Evolutionary conservation across 2,888 invertebrate species (phyloP), one percentile per base, ranked within the genome.

Genomic region (Monoplex corrugatus): DNA sequence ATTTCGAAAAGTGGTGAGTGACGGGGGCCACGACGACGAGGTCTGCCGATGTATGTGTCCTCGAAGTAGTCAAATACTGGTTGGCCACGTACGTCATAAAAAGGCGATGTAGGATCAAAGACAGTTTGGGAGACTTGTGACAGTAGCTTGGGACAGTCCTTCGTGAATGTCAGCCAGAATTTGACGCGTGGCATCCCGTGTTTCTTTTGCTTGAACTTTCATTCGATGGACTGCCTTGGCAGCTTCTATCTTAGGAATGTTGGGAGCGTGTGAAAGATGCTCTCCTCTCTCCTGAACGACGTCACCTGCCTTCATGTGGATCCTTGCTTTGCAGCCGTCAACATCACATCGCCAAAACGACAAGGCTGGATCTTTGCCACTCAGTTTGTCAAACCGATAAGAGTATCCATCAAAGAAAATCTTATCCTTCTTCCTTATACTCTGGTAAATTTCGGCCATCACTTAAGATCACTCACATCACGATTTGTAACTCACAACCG

Each of bases 11-110:
- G 38, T 38, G 38, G 78, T 38, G 78, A 38, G 1, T 78, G 78
- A 78, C 38, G 78, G 38, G 78, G 78, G 38, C 78, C 78, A 5
- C 78, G 78, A 13, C 78, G 78, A 38, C 78, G 83, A 45, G 83
- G 83, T 83, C 83, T 3, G 83, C 83, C 83, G 28, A 83, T 83
- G 45, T 83, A 45, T 38, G 83, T 83, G 83, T 83, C 83, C n/a
- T 83, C 83, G 32, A 83, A 83, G 83, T 83, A 83, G 83, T 83
- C 83, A 45, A 83, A 10, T 44, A 83, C 32, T 83, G 83, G 83
- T 83, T 83, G 83, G 45, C 83, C 83, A 2, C 45, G 83, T 1
- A 28, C 45, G 45, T 83, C 83, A 83, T 83, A 83, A 44, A 83
- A 44, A 5, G 45, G 83, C 45, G 83, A 83, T 45, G 83, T 45